A percentile compares a stretch with the other conserved stretches of the same genome.
These are phyloP conservation scores for Blera fallax DNA, from an alignment of 2,888 invertebrate genomes.

Conservation along the genomic window DNA sequence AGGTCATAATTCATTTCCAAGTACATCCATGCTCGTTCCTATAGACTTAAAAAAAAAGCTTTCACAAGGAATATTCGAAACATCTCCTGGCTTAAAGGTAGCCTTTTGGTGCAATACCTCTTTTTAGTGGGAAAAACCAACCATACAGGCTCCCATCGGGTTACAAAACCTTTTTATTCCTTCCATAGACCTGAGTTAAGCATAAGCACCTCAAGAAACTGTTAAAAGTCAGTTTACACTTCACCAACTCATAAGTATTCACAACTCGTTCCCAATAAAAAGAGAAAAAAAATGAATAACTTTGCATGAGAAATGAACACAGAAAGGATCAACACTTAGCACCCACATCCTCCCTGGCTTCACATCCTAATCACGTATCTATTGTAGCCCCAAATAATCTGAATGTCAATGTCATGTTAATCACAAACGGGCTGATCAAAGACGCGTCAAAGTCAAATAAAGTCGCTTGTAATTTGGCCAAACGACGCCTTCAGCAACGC, in stretches of 20 bases:
- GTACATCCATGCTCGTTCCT: no score
- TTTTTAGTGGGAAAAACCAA: no score
- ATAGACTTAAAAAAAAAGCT: no score
- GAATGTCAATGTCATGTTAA: constrained; percentile 15
- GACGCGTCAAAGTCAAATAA: constrained; percentile 15
- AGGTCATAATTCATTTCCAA: no score
- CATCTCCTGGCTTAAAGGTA: no score
- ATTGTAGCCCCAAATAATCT: background rate
- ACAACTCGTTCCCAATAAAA: background rate
- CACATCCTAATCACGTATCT: background rate
- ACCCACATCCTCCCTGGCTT: background rate
- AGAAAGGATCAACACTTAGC: background rate
- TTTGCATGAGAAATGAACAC: background rate
- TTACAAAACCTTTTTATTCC: no score
- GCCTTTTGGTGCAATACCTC: no score
- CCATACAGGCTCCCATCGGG: no score
- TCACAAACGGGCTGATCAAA: constrained; percentile 6
- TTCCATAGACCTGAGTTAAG: no score
- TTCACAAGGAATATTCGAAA: no score
- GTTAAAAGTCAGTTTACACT: background rate
- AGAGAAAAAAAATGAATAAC: background rate
- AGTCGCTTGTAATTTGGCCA: background rate
- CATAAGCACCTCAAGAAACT: no score
- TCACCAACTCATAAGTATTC: background rate
- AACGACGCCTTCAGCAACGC: background rate